These are phyloP conservation scores for Cossypha polioptera DNA, from an alignment of 2,797 vertebrate species.

Conservation along the genomic window DNA sequence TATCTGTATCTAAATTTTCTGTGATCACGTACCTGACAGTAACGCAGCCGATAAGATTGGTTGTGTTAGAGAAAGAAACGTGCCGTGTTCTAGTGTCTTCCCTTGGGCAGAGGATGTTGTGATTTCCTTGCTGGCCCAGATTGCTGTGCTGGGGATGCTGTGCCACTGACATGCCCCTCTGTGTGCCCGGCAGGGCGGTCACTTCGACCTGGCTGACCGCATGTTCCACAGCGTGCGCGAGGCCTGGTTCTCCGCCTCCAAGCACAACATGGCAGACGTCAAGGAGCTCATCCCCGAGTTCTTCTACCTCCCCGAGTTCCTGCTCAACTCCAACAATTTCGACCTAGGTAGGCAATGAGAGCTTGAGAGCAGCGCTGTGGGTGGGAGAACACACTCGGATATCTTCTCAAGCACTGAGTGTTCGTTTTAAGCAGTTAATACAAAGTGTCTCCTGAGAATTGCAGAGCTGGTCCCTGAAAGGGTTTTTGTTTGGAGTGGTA, in stretches of 20 bases:
- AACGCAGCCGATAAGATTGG: accelerated
- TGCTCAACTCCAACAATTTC: slow-evolving; percentile 98
- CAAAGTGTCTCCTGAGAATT: background rate
- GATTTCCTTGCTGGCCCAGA: background rate
- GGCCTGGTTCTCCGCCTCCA: slow-evolving; percentile 94
- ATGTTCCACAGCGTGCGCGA: slow-evolving; percentile 99
- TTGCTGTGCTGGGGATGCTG: background rate
- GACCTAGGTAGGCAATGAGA: slow-evolving; percentile 84
- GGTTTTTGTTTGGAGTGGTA: background rate
- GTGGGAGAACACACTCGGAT: background rate
- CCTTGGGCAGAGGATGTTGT: background rate
- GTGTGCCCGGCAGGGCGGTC: slow-evolving; percentile 84
- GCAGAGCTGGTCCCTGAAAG: background rate
- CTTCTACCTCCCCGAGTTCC: slow-evolving; percentile 96
- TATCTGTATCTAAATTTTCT: background rate
- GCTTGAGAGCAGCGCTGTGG: accelerated
- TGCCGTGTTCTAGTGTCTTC: background rate
- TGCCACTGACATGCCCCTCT: background rate
- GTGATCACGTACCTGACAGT: background rate
- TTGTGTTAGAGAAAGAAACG: background rate
- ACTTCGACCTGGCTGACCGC: slow-evolving; percentile 96
- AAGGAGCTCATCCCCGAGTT: slow-evolving; percentile 99
- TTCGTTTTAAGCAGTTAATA: background rate
- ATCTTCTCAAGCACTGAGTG: background rate
- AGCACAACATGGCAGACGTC: slow-evolving; percentile 99